phyloP scores from a whole-genome alignment of 2,888 invertebrate genomes.

The Sceliomorpha sp. region DNA sequence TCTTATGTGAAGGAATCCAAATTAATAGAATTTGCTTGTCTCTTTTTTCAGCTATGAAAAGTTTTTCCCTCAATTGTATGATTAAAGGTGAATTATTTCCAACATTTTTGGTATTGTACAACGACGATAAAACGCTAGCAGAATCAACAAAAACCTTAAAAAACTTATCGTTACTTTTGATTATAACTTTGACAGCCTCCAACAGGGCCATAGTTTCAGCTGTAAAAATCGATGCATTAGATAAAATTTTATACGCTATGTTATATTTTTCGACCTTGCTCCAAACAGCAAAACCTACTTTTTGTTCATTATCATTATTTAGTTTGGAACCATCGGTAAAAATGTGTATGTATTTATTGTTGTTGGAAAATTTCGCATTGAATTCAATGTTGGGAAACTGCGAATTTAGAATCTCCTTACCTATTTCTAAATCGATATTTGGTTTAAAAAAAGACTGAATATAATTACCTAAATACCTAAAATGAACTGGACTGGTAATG shows the following conservation, averaged over 20 bases:
- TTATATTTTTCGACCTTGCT: not conserved
- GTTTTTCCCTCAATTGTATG: conserved; percentile 8
- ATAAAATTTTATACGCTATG: not conserved
- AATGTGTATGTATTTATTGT: not conserved
- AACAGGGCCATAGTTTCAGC: not conserved
- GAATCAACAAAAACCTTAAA: conserved; percentile 20
- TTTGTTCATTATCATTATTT: not conserved
- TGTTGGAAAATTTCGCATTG: not conserved
- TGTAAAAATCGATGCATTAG: not conserved
- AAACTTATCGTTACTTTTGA: not conserved
- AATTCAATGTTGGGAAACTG: not conserved
- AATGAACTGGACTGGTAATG: not conserved
- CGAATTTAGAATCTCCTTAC: not conserved
- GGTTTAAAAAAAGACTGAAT: not conserved
- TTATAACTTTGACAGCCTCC: not conserved
- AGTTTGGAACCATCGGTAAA: not conserved
- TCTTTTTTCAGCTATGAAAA: not conserved
- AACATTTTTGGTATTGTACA: no score
- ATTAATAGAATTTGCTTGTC: conserved; percentile 3
- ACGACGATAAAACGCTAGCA: no score
- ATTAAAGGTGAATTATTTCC: conserved; percentile 8
- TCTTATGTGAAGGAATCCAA: conserved; percentile 26
- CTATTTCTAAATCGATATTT: not conserved
- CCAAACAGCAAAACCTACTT: not conserved
- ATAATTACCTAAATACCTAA: not conserved